Evolutionary conservation across 2,113 vertebrate genomes (phyloP).

Genomic region (Corythornis vintsioides): DNA sequence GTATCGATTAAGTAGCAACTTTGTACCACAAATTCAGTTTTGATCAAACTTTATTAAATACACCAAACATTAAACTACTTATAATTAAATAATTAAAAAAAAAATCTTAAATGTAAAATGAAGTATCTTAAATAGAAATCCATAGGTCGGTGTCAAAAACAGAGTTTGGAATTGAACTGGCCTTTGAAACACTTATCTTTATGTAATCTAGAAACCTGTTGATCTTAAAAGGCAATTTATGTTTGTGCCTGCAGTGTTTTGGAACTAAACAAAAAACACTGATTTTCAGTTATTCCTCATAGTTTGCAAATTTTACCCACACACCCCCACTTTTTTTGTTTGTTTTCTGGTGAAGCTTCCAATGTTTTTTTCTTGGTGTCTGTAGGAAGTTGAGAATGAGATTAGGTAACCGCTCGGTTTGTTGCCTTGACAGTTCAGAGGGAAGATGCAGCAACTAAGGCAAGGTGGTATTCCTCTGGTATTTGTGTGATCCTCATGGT

Average conservation of each 20-base stretch:
- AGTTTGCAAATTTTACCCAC: too few species aligned
- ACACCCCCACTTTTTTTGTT: fast-evolving
- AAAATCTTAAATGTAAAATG: not conserved
- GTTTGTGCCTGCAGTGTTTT: not conserved
- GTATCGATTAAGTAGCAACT: not conserved
- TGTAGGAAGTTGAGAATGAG: not conserved
- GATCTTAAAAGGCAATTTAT: not conserved
- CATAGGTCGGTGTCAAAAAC: not conserved
- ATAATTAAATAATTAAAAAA: not conserved
- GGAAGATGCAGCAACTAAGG: not conserved
- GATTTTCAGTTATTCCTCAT: not conserved
- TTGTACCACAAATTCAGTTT: not conserved
- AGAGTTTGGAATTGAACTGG: not conserved
- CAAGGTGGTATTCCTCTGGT: not conserved
- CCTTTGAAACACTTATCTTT: not conserved
- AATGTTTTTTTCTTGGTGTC: not conserved
- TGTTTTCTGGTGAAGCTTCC: not conserved
- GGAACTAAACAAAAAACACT: not conserved
- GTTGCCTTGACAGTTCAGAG: not conserved
- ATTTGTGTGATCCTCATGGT: not conserved
- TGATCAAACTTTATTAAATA: not conserved
- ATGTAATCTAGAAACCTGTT: not conserved
- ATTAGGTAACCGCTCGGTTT: not conserved
- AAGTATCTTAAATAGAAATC: not conserved
- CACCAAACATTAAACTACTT: not conserved